Evolutionary conservation across 2,113 vertebrate genomes (phyloP).

Genomic region (Numenius arquata): DNA sequence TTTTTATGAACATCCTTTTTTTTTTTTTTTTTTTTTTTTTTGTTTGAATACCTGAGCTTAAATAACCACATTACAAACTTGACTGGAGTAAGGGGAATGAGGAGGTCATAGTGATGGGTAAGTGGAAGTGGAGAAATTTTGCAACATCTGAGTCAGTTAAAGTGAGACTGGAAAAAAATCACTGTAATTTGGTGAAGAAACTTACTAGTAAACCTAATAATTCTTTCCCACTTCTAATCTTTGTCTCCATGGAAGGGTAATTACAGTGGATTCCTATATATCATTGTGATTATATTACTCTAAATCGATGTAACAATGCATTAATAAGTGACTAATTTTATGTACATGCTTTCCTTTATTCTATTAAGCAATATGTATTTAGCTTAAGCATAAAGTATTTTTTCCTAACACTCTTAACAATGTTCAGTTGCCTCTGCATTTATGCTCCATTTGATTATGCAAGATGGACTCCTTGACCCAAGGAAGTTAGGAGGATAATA

Average conservation of each 20-base stretch:
- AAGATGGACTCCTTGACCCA: background rate
- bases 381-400: background rate
- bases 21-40: background rate
- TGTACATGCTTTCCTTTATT: background rate
- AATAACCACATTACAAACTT: background rate
- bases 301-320: background rate
- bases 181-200: background rate
- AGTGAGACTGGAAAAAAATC: background rate
- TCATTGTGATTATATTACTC: background rate
- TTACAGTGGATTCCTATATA: background rate
- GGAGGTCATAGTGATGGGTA: background rate
- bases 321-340: background rate
- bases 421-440: background rate
- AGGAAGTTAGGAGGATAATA: background rate
- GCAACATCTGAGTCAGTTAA: background rate
- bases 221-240: background rate
- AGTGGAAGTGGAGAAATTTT: background rate
- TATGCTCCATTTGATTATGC: background rate
- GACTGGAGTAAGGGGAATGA: background rate
- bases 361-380: background rate
- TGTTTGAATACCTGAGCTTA: background rate
- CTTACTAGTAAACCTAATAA: background rate
- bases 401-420: background rate
- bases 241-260: background rate
- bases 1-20: background rate